These are phyloP conservation scores for Sapajus apella DNA, from an alignment of 2,113 vertebrate species.

Conservation along the genomic window DNA sequence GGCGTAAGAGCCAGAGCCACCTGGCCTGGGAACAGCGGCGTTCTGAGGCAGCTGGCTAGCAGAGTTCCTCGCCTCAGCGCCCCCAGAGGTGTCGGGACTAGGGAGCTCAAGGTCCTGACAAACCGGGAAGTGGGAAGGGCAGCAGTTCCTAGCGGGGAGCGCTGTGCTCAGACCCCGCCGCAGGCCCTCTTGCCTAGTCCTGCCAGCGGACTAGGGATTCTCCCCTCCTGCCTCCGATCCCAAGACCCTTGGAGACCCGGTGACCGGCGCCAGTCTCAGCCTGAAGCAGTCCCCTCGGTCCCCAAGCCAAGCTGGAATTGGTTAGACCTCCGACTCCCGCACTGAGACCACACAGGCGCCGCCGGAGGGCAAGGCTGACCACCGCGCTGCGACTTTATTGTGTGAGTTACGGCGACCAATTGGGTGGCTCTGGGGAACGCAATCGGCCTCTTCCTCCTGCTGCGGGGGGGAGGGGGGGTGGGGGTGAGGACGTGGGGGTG, in stretches of 20 bases:
- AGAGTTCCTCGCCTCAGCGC: neutral
- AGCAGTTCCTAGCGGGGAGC: neutral
- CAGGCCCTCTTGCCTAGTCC: neutral
- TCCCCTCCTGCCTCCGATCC: neutral
- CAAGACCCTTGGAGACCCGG: neutral
- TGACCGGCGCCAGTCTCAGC: neutral
- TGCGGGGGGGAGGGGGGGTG: neutral
- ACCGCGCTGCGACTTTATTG: slow-evolving; percentile 84
- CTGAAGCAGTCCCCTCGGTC: slow-evolving; percentile 4
- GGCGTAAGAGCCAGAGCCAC: neutral
- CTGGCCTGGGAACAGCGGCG: neutral
- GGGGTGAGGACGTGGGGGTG: neutral
- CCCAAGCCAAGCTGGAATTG: slow-evolving; percentile 82
- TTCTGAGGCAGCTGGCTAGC: neutral
- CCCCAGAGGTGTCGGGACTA: neutral
- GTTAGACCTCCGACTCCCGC: slow-evolving; percentile 79
- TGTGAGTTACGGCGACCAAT: slow-evolving; percentile 87
- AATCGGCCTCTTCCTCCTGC: slow-evolving; percentile 63
- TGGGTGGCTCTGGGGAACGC: slow-evolving; percentile 80
- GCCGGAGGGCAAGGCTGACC: slow-evolving; percentile 87
- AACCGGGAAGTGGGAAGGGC: neutral
- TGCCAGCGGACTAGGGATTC: neutral
- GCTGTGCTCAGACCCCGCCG: rapidly evolving
- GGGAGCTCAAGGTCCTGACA: neutral
- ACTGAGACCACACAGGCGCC: slow-evolving; percentile 84